Evolutionary conservation across 2,113 vertebrate genomes (phyloP).

Genomic region (Cardinalis cardinalis): DNA sequence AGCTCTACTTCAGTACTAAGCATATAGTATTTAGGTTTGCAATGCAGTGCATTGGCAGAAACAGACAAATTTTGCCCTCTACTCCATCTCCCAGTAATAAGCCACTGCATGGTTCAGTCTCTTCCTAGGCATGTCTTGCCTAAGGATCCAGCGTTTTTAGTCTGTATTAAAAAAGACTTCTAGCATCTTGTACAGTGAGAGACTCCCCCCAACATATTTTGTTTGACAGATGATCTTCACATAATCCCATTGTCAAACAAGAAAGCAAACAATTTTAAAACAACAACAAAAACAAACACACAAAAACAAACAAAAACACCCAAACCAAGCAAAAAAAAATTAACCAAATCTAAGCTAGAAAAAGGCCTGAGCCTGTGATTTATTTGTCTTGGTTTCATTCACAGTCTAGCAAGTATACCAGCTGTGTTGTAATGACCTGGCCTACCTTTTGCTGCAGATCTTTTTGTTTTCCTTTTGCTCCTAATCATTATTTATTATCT

Average conservation of each 20-base stretch:
- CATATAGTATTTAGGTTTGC: neutral
- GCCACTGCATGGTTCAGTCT: neutral
- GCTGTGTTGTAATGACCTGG: neutral
- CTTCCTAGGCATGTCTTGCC: neutral
- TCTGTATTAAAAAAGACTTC: neutral
- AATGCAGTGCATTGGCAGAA: neutral
- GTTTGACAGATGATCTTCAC: neutral
- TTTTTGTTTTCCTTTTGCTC: neutral
- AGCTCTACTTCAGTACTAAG: neutral
- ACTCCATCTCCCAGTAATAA: neutral
- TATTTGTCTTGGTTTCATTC: neutral
- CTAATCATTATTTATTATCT: neutral
- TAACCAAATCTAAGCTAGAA: neutral
- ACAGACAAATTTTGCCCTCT: neutral
- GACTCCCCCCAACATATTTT: neutral
- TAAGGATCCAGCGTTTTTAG: neutral
- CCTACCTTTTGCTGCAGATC: neutral
- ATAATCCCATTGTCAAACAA: neutral
- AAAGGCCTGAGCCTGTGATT: neutral
- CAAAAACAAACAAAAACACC: neutral
- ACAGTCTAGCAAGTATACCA: neutral
- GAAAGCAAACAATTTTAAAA: neutral
- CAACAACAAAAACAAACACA: neutral
- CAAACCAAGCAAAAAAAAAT: neutral
- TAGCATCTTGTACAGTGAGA: neutral